Evolutionary conservation across 2,113 vertebrate genomes (phyloP).

Genomic region (Plecturocebus donacophilus): DNA sequence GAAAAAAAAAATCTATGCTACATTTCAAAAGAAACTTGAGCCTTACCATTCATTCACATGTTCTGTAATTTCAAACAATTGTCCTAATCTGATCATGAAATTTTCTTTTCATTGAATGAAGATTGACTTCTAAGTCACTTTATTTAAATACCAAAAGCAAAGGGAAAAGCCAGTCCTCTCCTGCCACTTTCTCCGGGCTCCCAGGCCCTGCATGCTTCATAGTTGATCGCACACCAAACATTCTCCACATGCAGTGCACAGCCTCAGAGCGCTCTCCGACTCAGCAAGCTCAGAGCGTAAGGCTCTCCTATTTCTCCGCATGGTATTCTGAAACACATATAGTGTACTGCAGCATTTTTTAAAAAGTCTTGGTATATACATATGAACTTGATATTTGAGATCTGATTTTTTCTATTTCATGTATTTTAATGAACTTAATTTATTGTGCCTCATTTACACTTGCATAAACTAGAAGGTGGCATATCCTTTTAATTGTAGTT

Average conservation of each 20-base stretch:
- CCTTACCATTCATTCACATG: not conserved
- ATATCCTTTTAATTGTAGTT: not conserved
- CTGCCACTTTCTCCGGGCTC: not conserved
- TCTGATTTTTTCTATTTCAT: not conserved
- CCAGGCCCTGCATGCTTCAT: not conserved
- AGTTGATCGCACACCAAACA: not conserved
- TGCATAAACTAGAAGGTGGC: not conserved
- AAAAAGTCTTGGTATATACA: not conserved
- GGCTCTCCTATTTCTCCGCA: not conserved
- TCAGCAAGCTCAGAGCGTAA: not conserved
- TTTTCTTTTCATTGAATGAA: slow-evolving; percentile 39
- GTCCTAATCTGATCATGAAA: not conserved
- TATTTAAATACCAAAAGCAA: slow-evolving; percentile 45
- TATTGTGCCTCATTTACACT: not conserved
- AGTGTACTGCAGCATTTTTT: not conserved
- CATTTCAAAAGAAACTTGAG: slow-evolving; percentile 50
- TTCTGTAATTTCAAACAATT: slow-evolving; percentile 29
- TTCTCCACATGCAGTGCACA: not conserved
- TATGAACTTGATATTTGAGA: not conserved
- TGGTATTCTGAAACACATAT: not conserved
- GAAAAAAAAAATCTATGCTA: not conserved
- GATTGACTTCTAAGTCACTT: not conserved
- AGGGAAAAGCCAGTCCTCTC: not conserved
- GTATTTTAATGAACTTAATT: not conserved
- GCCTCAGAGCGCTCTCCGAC: not conserved